Percentiles rank a stretch among this genome's conserved stretches.
Evolutionary conservation across 2,797 vertebrate genomes (phyloP).

Genomic region (Linurgus olivaceus): DNA sequence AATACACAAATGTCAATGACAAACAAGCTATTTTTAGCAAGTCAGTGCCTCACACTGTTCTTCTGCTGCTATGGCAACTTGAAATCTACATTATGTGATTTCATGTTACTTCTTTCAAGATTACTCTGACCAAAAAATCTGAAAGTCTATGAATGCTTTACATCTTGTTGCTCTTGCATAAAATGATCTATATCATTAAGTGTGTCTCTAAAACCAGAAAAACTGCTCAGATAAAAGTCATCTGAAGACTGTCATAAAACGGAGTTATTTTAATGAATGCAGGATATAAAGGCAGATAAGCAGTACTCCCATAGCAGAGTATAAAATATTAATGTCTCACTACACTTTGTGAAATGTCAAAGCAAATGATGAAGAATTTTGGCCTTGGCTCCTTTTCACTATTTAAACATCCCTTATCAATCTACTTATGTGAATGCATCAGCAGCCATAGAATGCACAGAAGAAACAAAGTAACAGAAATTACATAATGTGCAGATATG

Average conservation of each 20-base stretch:
- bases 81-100: constrained; percentile 50
- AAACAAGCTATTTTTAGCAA: constrained; percentile 65
- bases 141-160: constrained; percentile 29
- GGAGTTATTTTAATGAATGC: neutral
- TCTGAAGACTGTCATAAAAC: neutral
- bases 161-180: constrained; percentile 1
- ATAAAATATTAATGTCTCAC: neutral
- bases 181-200: neutral
- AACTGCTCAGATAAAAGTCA: neutral
- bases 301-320: neutral
- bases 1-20: constrained; percentile 39
- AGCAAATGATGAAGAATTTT: constrained; percentile 2
- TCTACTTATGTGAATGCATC: neutral
- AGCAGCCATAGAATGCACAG: neutral
- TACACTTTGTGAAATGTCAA: constrained; percentile 3
- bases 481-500: neutral
- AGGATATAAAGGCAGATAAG: neutral
- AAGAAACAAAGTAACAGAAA: neutral
- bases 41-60: constrained; percentile 5
- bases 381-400: neutral
- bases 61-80: constrained; percentile 65
- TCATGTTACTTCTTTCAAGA: constrained; percentile 52
- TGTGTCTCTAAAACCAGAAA: neutral
- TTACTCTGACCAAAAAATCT: constrained; percentile 1
- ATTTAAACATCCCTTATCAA: neutral